Evolutionary conservation across 2,797 vertebrate species (phyloP), one percentile per base, ranked within the genome.

Genomic region (Pachyuromys duprasi): DNA sequence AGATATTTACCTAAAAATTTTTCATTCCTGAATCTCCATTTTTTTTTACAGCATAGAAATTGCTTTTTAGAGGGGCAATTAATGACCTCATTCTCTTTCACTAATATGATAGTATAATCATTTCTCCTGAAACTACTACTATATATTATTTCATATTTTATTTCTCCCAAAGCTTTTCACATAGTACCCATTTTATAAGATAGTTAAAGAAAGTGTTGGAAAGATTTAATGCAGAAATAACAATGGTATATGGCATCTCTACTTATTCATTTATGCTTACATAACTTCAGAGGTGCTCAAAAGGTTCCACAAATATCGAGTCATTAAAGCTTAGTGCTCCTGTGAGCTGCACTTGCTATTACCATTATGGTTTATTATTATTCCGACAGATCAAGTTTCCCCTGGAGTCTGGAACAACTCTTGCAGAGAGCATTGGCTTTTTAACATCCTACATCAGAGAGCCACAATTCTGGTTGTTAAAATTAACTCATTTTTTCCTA

Each of bases 201-300:
- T 76, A 74, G 67, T 86, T 79, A 60, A 78, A 89, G 53, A 90
- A 94, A 97, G 90, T 93, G 87, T 93, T 80, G 28, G 83, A 93
- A 90, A 92, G 81, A 94, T 88, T 93, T 94, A 97, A 76, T 88
- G 45, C 42, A 95, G 92, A 96, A 97, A 96, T 97, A 97, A 92
- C 84, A 92, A 69, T 92, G 84, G 94, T 86, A 92, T 90, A 63
- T 75, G n/a, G 45, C 78, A 11, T 94, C 53, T 67, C 89, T 95
- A 91, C 69, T 92, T 93, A 94, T 45, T 97, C 96, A 95, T 95
- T 96, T 95, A 94, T 96, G 88, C 88, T 94, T 96, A 92, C n/a
- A 88, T 93, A 95, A 96, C 81, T 95, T 93, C 28, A 17, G 88
- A 96, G 91, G 87, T 95, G 18, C 84, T 95, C 92, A 81, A 79